Conservation (phyloP, 2,888 invertebrate species). For the Stenichneumon culpator region DNA sequence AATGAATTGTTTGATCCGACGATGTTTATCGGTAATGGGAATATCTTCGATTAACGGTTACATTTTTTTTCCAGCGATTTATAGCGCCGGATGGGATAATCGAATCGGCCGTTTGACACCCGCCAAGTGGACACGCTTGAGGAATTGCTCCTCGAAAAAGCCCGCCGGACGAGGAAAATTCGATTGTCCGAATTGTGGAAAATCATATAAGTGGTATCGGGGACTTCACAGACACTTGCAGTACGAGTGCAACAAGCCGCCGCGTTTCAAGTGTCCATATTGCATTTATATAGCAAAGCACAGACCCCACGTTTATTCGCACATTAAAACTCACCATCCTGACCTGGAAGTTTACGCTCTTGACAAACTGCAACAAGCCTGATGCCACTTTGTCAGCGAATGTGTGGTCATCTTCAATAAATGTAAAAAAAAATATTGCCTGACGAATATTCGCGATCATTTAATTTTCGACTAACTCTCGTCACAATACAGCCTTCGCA, state of each 20-base stretch:
- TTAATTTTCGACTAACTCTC: not conserved
- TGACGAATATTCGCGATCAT: not conserved
- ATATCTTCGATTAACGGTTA: not conserved
- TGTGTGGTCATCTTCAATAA: constrained; percentile 34
- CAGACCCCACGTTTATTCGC: constrained; percentile 77
- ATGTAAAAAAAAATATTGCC: not conserved
- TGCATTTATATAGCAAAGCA: constrained; percentile 78
- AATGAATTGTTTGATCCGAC: not conserved
- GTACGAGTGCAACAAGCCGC: constrained; percentile 82
- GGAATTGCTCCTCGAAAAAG: not conserved
- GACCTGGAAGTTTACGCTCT: constrained; percentile 73
- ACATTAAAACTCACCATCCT: constrained; percentile 76
- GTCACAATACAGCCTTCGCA: not conserved
- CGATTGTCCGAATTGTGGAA: constrained; percentile 76
- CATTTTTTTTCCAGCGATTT: constrained; percentile 12
- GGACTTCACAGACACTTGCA: constrained; percentile 79
- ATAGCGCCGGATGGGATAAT: constrained; percentile 21
- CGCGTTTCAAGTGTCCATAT: constrained; percentile 80
- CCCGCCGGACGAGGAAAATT: constrained; percentile 27
- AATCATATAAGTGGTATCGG: constrained; percentile 76
- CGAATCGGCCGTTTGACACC: not conserved
- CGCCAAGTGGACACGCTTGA: not conserved
- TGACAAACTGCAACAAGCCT: constrained; percentile 67
- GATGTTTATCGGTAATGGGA: not conserved
- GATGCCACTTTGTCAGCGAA: constrained; percentile 23